phyloP scores from a whole-genome alignment of 2,797 vertebrate genomes.

The Pachyuromys duprasi region DNA sequence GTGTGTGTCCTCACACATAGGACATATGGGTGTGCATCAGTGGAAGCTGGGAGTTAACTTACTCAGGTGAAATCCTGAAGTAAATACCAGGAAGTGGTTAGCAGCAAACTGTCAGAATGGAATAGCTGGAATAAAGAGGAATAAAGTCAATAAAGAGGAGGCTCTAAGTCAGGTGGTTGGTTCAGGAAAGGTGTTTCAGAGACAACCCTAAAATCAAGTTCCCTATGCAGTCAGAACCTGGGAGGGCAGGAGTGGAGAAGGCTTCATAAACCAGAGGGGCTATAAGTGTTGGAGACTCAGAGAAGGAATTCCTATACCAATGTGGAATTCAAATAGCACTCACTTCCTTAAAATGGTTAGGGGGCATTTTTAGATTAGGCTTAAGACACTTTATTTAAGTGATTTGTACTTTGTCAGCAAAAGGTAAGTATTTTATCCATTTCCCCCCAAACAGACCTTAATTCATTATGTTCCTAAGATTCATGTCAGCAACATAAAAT shows the following conservation, averaged over 20 bases:
- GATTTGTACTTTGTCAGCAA: slow-evolving; percentile 52
- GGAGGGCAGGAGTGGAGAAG: background rate
- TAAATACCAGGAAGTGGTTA: background rate
- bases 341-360: background rate
- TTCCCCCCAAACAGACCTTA: background rate
- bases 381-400: slow-evolving; percentile 34
- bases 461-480: slow-evolving; percentile 52
- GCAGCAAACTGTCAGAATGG: background rate
- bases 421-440: slow-evolving; percentile 15
- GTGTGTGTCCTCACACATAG: background rate
- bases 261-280: no score
- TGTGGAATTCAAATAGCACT: slow-evolving; percentile 41
- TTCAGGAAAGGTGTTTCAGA: background rate
- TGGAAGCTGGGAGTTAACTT: background rate
- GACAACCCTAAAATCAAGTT: background rate
- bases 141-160: background rate
- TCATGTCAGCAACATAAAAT: slow-evolving; percentile 8
- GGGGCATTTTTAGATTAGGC: slow-evolving; percentile 29
- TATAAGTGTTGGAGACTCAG: background rate
- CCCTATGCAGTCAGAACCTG: background rate
- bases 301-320: slow-evolving; percentile 23
- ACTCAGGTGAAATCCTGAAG: background rate
- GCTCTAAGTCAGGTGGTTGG: background rate
- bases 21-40: background rate
- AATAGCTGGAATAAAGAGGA: background rate